Base-by-base conservation (phyloP, 37 sponge, comb jelly and placozoan genomes). In the Ephydatia muelleri region DNA sequence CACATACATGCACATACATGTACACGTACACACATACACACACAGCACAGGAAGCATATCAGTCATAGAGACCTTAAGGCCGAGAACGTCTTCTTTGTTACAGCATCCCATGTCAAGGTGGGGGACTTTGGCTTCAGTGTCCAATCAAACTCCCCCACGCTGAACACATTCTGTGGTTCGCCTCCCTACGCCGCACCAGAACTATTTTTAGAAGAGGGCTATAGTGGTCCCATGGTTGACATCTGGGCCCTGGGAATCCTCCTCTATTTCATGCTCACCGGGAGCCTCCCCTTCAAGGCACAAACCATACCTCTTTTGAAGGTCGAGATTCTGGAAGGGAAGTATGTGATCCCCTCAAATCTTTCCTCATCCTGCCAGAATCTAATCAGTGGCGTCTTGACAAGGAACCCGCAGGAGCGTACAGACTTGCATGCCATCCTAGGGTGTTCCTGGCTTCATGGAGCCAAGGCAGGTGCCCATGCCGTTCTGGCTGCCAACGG, bases 111-210 rank as follows among this genome's bases (percentile, higher is more conserved):
- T 38, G 87, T 92, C 25, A 95, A 95, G 64, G 78, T 95, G 25
- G 92, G 93, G 27, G 96, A 95, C 68, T 95, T 95, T 90, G 96
- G 96, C 5, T 95, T 95, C 89, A 95, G 96, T 64, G 90, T 78
- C 21, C 75, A 57, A 43, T 33, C 36, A 35, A 33, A 28, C 5
- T 75, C 57, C 25, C 76, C 87, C 22, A 29, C 39, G 5, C 81
- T 95, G 65, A 80, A 86, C 67, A 92, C 93, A 11, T 95, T 92
- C 88, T 95, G 96, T 81, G 96, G 96, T 4, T 95, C 96, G 25
- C 96, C 96, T 47, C 88, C 91, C 5, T 95, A 92, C 85, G 96
- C 96, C 23, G 96, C 96, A 0, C 96, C 96, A 35, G 96, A 95
- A 47, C 83, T 95, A 12, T 93, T 95, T 64, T 67, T 82, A 32